Evolutionary conservation across 2,113 vertebrate genomes (phyloP).

Genomic region (Zosterops japonicus): DNA sequence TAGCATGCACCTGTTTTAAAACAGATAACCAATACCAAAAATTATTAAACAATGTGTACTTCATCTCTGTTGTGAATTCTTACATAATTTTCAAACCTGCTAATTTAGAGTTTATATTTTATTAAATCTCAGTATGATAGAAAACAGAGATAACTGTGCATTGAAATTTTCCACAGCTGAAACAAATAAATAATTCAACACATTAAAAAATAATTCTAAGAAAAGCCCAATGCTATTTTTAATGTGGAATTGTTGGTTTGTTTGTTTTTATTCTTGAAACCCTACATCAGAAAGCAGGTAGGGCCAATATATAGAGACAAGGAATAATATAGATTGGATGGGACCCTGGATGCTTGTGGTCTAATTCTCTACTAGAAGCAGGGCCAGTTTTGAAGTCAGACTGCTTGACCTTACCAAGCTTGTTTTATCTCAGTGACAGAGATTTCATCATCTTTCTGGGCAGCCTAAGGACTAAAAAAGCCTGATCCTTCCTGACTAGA

Average conservation of each 20-base stretch:
- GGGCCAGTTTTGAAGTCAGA: neutral
- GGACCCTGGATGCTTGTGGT: neutral
- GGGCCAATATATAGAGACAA: neutral
- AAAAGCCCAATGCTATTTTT: neutral
- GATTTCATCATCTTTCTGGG: neutral
- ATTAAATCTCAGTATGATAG: neutral
- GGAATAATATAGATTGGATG: neutral
- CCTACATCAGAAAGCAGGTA: neutral
- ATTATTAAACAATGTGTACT: neutral
- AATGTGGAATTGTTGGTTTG: neutral
- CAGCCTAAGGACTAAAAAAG: neutral
- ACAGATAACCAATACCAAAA: neutral
- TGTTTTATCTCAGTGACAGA: neutral
- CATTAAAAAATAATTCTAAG: neutral
- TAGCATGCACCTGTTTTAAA: neutral
- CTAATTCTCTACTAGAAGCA: neutral
- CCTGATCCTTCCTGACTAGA: neutral
- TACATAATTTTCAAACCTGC: neutral
- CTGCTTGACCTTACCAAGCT: neutral
- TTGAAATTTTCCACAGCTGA: neutral
- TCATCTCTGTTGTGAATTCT: neutral
- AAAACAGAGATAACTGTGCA: neutral
- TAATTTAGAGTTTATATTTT: neutral
- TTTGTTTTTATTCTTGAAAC: neutral
- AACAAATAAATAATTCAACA: neutral